Conservation (phyloP, 1,140 invertebrate genomes). For the Aphis gossypii region DNA sequence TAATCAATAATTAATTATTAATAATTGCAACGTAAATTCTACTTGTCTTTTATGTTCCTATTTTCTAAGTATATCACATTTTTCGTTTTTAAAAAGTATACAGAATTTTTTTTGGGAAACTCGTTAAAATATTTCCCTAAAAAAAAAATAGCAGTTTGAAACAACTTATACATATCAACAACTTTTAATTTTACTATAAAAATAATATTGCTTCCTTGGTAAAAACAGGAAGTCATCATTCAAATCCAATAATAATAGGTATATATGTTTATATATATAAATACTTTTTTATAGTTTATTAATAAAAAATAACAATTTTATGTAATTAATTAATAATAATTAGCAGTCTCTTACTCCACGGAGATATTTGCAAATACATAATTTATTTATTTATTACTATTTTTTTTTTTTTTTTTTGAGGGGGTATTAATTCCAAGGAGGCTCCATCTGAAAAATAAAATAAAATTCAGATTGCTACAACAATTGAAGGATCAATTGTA, state of each 20-base stretch:
- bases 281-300: not conserved
- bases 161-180: not conserved
- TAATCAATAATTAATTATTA: too few species aligned
- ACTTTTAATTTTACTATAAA: not conserved
- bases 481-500: not conserved
- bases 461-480: not conserved
- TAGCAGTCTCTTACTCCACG: not conserved
- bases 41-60: too few species aligned
- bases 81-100: too few species aligned
- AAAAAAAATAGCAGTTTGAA: not conserved
- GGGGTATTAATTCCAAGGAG: not conserved
- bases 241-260: too few species aligned
- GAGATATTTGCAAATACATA: not conserved
- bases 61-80: too few species aligned
- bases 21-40: too few species aligned
- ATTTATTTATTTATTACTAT: too few species aligned
- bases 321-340: not conserved
- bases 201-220: not conserved
- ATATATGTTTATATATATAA: not conserved
- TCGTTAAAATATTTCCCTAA: too few species aligned
- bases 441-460: constrained; percentile 31
- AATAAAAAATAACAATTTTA: not conserved
- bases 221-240: not conserved
- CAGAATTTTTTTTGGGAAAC: too few species aligned
- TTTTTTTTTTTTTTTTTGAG: too few species aligned